phyloP scores from a whole-genome alignment of 53 echinoderm and acorn worm species.

The Holothuria leucospilota region DNA sequence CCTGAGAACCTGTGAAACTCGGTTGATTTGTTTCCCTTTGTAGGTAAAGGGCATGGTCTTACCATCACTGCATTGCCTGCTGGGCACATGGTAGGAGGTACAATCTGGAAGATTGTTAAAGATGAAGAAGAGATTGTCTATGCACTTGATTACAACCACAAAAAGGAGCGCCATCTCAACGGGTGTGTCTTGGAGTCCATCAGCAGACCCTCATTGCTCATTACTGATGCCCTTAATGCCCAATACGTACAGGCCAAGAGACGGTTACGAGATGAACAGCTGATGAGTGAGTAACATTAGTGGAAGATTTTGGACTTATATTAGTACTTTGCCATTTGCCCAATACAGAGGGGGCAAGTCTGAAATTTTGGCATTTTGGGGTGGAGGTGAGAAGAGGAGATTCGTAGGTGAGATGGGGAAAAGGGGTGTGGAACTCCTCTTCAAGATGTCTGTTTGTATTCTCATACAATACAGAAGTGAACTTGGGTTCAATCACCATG shows the following conservation, averaged over 20 bases:
- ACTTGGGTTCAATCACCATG: too few relatives aligned
- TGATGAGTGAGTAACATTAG: constrained; percentile 84
- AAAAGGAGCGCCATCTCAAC: constrained; percentile 97
- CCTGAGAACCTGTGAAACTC: too few relatives aligned
- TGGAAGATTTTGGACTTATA: neutral
- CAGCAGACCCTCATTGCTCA: constrained; percentile 91
- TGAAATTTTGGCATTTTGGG: neutral
- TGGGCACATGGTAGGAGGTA: constrained; percentile 99
- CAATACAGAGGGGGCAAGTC: neutral
- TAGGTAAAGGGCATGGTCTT: constrained; percentile 97
- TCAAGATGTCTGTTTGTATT: too few relatives aligned
- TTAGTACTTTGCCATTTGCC: neutral
- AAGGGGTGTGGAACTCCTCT: too few relatives aligned
- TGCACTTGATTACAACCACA: constrained; percentile 98
- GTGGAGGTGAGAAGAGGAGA: neutral
- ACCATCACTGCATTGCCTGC: constrained; percentile 92
- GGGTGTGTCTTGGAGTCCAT: constrained; percentile 90
- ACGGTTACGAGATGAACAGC: constrained; percentile 88
- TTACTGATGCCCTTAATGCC: constrained; percentile 97
- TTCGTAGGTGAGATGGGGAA: neutral
- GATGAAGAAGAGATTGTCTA: constrained; percentile 98
- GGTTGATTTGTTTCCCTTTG: neutral
- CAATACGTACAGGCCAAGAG: constrained; percentile 92
- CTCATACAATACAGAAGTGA: too few relatives aligned
- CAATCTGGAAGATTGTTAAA: constrained; percentile 97